These are phyloP conservation scores for Thamnophis elegans DNA, from an alignment of 2,797 vertebrate genomes.

Conservation along the genomic window DNA sequence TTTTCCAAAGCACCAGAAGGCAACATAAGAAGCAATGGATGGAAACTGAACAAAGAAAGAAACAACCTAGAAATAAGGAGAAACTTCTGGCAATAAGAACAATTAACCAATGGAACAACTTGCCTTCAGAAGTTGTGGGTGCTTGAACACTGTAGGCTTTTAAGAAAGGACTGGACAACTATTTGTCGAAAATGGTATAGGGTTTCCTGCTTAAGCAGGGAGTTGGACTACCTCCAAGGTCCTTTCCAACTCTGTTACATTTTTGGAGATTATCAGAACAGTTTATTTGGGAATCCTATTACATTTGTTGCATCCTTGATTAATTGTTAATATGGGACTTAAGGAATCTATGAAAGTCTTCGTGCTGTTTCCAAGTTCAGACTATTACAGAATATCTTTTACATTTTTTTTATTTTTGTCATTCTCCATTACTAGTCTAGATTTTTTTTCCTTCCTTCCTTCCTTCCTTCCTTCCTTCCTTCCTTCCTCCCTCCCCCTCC, in stretches of 20 bases:
- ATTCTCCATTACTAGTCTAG: neutral
- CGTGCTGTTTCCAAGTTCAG: neutral
- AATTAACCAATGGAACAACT: neutral
- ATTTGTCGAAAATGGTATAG: neutral
- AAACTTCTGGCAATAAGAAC: neutral
- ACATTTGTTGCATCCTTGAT: neutral
- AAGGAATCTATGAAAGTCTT: neutral
- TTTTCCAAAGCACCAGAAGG: neutral
- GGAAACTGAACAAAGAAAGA: neutral
- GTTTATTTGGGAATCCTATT: neutral
- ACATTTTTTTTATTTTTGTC: neutral
- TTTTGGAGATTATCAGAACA: neutral
- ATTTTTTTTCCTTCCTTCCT: too few relatives aligned
- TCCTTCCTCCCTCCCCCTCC: neutral
- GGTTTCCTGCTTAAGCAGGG: neutral
- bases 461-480: neutral
- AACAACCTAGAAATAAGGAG: neutral
- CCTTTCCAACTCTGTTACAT: neutral
- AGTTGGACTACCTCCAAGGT: neutral
- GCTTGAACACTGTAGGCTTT: neutral
- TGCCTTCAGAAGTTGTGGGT: neutral
- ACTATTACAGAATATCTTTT: neutral
- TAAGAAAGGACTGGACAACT: neutral
- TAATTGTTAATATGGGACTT: neutral
- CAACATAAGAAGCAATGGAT: neutral